Conservation (phyloP, 2,797 vertebrate species). For the Coilia nasus region DNA sequence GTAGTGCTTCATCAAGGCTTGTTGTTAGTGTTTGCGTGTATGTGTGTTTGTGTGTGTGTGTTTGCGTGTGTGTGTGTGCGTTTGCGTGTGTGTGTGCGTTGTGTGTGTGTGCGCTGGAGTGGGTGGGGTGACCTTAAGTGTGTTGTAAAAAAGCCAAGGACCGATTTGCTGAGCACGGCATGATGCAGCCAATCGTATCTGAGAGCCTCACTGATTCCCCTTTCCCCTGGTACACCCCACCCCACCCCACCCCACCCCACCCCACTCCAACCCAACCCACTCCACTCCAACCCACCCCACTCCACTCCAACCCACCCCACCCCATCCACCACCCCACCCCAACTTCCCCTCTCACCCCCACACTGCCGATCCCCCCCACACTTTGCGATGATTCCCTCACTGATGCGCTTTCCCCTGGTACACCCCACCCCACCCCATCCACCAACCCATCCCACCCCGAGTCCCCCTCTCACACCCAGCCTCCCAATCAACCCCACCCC, state of each 20-base stretch:
- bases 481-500: too few species aligned
- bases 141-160: constrained; percentile 18
- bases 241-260: neutral
- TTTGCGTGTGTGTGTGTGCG: neutral
- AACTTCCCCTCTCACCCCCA: neutral
- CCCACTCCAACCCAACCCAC: neutral
- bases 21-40: constrained; percentile 13
- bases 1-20: constrained; percentile 34
- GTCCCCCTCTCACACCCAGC: neutral
- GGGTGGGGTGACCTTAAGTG: constrained; percentile 27
- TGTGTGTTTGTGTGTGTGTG: neutral
- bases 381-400: too few species aligned
- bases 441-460: neutral
- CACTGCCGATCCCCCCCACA: neutral
- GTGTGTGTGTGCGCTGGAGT: neutral
- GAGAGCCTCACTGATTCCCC: neutral
- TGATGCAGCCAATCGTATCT: constrained; percentile 42
- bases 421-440: neutral
- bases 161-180: constrained; percentile 34
- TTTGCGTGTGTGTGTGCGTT: too few species aligned
- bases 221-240: neutral
- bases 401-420: neutral
- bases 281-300: neutral
- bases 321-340: neutral
- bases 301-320: neutral